phyloP scores from a whole-genome alignment of 1,140 invertebrate genomes.

The Caerostris darwini region DNA sequence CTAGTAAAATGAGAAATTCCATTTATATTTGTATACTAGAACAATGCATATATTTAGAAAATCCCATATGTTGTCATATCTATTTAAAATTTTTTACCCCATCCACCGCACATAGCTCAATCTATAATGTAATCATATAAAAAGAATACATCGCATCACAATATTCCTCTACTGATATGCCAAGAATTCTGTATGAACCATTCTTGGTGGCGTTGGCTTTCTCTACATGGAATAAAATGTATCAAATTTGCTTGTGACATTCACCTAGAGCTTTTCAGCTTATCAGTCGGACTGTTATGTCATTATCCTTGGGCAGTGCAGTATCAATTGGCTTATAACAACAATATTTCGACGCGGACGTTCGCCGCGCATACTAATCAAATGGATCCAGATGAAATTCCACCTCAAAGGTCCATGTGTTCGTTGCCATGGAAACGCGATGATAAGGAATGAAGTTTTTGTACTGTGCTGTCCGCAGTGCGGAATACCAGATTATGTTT shows the following conservation, averaged over 20 bases:
- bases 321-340: slow-evolving; percentile 67
- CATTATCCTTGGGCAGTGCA: slow-evolving; percentile 41
- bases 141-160: background rate
- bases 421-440: slow-evolving; percentile 14
- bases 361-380: slow-evolving; percentile 26
- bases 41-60: too few relatives aligned
- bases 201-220: background rate
- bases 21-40: too few relatives aligned
- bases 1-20: too few relatives aligned
- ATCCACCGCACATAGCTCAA: too few relatives aligned
- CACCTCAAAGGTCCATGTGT: slow-evolving; percentile 11
- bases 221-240: slow-evolving; percentile 11
- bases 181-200: background rate
- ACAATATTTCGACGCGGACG: slow-evolving; percentile 47
- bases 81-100: too few relatives aligned
- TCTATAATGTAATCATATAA: background rate
- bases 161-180: background rate
- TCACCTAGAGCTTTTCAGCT: slow-evolving; percentile 16
- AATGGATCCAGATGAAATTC: slow-evolving; percentile 32
- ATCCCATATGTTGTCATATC: too few relatives aligned
- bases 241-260: slow-evolving; percentile 63
- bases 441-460: slow-evolving; percentile 47
- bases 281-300: slow-evolving; percentile 53
- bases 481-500: background rate
- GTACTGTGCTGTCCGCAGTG: background rate